Base-by-base conservation (phyloP, 2,888 invertebrate species). In the Melanostoma scalare region DNA sequence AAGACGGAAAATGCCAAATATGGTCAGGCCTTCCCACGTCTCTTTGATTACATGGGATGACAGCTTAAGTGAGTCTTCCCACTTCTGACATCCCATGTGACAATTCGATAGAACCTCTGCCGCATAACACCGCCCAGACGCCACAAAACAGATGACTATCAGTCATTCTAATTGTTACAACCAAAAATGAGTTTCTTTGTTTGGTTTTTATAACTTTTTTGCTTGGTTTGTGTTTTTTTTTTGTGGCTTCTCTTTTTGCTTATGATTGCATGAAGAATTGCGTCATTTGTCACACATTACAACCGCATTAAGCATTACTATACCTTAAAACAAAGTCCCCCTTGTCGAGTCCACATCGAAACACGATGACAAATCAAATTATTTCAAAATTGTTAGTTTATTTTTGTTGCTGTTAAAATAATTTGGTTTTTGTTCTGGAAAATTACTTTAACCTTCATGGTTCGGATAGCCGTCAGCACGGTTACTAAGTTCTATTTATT, bases 381-480 rank as follows among this genome's bases (percentile, higher is more conserved):
- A 63, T 35, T 8, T 9, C 35, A 52, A 20, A 20, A 20, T 20
- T 20, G 20, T 1, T 20, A 20, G 33, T 58, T 48, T 8, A 8
- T 30, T 9, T 46, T 33, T 40, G 2, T 50, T 56, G 5, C n/a
- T 33, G n/a, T 55, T 10, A 8, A 0, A 36, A 53, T 6, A 4
- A 55, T 35, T 20, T 44, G 40, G 8, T 63, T 30, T 55, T 46
- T 35, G 44, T 36, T 40, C 38, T 55, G 8, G 5, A 33, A 63
- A 74, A 65, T 48, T 56, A 36, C 56, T 58, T 67, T 58, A 74
- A 9, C 67, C 74, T 75, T 75, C 67, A 75, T 60, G 67, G 58
- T 67, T 75, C 56, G 10, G 20, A 35, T 65, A 42, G 46, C 33
- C 4, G 31, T 10, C 63, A 46, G 35, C 30, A 8, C n/a, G 33